A percentile compares a stretch with the other conserved stretches of the same genome.
phyloP scores from a whole-genome alignment of 2,113 vertebrate genomes.

The Oryzias celebensis region DNA sequence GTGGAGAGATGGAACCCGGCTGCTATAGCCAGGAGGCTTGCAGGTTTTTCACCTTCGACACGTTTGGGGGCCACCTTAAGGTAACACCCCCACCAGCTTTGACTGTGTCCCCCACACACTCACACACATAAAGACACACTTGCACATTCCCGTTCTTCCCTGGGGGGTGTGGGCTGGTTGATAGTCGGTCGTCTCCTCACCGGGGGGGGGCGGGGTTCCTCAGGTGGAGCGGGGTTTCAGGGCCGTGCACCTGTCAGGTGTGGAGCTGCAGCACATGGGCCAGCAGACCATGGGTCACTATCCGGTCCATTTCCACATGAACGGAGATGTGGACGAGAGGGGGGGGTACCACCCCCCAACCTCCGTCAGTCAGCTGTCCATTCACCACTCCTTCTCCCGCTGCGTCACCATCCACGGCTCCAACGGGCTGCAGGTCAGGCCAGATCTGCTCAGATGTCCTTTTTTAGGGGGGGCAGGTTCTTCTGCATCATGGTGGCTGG shows the following conservation, averaged over 20 bases:
- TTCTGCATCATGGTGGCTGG: too few species aligned
- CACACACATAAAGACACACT: too few species aligned
- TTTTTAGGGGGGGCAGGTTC: too few species aligned
- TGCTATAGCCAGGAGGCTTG: constrained; percentile 88
- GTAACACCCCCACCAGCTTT: constrained; percentile 61
- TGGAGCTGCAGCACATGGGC: constrained; percentile 93
- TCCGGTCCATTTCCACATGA: constrained; percentile 95
- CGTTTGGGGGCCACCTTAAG: constrained; percentile 96
- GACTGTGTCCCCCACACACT: too few species aligned
- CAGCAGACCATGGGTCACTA: constrained; percentile 97
- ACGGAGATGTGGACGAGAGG: constrained; percentile 87
- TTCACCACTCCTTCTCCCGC: constrained; percentile 94
- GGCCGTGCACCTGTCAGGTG: constrained; percentile 86
- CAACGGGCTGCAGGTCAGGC: constrained; percentile 93
- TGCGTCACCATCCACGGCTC: constrained; percentile 92
- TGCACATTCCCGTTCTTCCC: too few species aligned
- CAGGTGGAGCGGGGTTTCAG: constrained; percentile 88
- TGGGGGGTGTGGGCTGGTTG: too few species aligned
- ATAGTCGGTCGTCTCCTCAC: too few species aligned
- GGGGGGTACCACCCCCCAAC: constrained; percentile 90
- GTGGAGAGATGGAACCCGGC: constrained; percentile 83
- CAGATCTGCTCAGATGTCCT: too few species aligned
- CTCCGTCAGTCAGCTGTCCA: constrained; percentile 84
- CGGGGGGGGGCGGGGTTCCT: constrained; percentile 1
- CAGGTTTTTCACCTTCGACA: constrained; percentile 93